These are phyloP conservation scores for Sardinella longiceps DNA, from an alignment of 2,797 vertebrate species.

Conservation along the genomic window DNA sequence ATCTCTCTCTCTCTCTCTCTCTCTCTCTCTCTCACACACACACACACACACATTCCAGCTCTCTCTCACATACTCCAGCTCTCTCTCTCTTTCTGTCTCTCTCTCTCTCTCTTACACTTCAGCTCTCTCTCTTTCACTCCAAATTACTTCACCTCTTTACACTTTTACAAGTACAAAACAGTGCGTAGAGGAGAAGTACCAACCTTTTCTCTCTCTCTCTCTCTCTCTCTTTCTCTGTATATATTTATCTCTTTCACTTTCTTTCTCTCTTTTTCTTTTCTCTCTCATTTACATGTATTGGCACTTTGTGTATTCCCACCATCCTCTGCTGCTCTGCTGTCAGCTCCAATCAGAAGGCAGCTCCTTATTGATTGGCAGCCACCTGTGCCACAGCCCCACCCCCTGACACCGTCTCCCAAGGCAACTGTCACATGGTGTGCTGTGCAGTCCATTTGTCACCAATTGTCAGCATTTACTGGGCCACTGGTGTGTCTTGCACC, in stretches of 20 bases:
- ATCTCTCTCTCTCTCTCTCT: background rate
- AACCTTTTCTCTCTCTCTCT: background rate
- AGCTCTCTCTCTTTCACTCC: background rate
- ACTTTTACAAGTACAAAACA: too few relatives aligned
- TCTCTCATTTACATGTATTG: background rate
- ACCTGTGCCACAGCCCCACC: constrained; percentile 74
- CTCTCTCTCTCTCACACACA: too few relatives aligned
- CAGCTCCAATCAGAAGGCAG: constrained; percentile 62
- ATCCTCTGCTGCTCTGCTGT: constrained; percentile 63
- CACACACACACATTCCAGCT: too few relatives aligned
- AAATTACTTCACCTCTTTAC: too few relatives aligned
- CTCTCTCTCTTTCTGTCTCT: too few relatives aligned
- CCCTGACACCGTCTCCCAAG: constrained; percentile 75
- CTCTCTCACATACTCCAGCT: background rate
- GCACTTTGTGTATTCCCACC: constrained; percentile 64
- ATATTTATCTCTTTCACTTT: constrained; percentile 32
- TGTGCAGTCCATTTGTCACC: constrained; percentile 90
- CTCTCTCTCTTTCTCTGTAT: constrained; percentile 50
- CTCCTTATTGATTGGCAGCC: constrained; percentile 68
- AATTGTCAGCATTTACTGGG: constrained; percentile 88
- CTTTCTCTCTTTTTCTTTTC: background rate
- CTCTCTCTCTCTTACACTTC: background rate
- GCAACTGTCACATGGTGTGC: constrained; percentile 80
- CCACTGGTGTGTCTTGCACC: constrained; percentile 75
- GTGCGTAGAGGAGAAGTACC: too few relatives aligned